Evolutionary conservation across 2,113 vertebrate species (phyloP), one percentile per base, ranked within the genome.

Genomic region (Pungitius pungitius): DNA sequence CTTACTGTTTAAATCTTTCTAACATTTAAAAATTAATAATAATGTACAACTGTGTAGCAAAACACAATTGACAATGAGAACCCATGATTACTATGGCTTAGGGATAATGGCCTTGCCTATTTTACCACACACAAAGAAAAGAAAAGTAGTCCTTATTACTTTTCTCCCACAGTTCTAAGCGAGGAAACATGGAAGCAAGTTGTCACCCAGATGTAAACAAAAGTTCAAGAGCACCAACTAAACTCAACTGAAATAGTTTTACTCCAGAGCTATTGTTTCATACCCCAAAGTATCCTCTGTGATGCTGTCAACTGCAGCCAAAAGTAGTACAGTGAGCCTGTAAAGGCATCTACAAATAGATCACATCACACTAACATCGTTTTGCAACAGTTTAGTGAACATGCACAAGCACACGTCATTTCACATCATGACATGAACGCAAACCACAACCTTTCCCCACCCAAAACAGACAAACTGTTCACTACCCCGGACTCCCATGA

Each of bases 401-500:
- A 42, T 3, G 3, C 33, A 60, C 20, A 67, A 54, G n/a, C 13
- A 71, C 40, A 43, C n/a, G n/a, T n/a, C n/a, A n/a, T n/a, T n/a
- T n/a, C n/a, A n/a, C n/a, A n/a, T n/a, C n/a, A n/a, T n/a, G 17
- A n/a, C 24, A 8, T 0, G 27, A 47, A 14, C n/a, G 11, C 40
- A 73, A 20, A 6, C 22, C 56, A 30, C 17, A 57, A 62, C 35
- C 17, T 13, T 3, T 2, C 42, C 45, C n/a, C 14, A 42, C 20
- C 40, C 22, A 78, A 45, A 82, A 86, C 78, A 77, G 79, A 62
- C 51, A 84, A 37, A 62, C 14, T 7, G 4, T 54, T 67, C 37
- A 66, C 30, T 4, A 10, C 49, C 62, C 81, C 64, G 71, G 63
- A 22, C 69, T 24, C 69, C 43, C n/a, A 67, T 64, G 65, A 86